Base-by-base conservation (phyloP, 2,113 vertebrate species). In the Mastomys coucha region DNA sequence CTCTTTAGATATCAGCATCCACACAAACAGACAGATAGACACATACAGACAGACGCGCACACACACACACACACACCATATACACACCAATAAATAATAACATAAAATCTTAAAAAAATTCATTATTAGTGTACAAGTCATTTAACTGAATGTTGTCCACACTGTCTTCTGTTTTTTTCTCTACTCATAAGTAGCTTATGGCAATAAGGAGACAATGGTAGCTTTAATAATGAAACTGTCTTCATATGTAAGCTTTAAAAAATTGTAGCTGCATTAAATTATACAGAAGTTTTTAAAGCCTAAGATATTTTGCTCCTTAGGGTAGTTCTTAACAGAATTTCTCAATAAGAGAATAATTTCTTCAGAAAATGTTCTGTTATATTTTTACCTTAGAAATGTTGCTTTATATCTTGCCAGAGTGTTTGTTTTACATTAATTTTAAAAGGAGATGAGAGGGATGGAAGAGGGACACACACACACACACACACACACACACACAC, bases 361-460 rank as follows among this genome's bases (percentile, higher is more conserved):
- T 89, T 75, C 20, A 84, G 73, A 94, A 78, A 94, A 91, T 77
- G 10, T 90, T 95, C 16, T 67, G 10, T 65, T 90, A 45, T 12
- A 39, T 88, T 85, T 97, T 80, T 5, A 91, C 19, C 49, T 91
- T 95, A 87, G 82, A 95, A 91, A 86, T 89, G 19, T 87, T 91
- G 14, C 84, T 94, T 93, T 93, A 8, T 91, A 33, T 80, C 67
- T 97, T 91, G 63, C 22, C 20, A 95, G 28, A 53, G 5, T 93
- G 20, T 90, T 97, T 89, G 12, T 80, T 94, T 96, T 89, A 69
- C 36, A 88, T 65, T 65, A 89, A 5, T 82, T 88, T 53, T 80
- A 69, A 80, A 90, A 72, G 5, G 6, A 17, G 45, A 91, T 88
- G 36, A 33, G 65, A 39, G 22, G 33, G 12, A 39, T 19, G 8